Evolutionary conservation across 1,140 invertebrate genomes (phyloP), one percentile per base, ranked within the genome.

Genomic region (Hylaeus anthracinus): DNA sequence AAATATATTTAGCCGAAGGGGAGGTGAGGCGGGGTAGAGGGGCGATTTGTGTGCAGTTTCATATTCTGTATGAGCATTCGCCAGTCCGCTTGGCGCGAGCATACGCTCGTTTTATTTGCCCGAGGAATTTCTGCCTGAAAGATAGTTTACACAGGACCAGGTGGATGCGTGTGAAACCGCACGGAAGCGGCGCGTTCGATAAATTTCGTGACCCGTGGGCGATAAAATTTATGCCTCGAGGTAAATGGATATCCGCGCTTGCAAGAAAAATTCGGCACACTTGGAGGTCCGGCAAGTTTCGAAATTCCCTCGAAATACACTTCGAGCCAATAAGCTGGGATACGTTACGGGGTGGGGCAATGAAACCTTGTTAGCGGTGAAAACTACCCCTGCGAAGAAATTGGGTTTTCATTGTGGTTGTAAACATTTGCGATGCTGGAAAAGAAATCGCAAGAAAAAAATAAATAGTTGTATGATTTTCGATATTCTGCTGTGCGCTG

Each of bases 1-100:
- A 86, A 86, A 86, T 86, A 86, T 86, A 86, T 70, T 86, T 73
- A 67, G 45, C 65, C 6, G 43, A 55, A 55, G 39, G 12, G 14
- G 51, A n/a, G 26, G 9, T 58, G 1, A 15, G 15, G 10, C 12
- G 60, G 51, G 14, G 26, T 5, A 60, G 1, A 15, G 15, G 10
- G 8, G 60, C 37, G 56, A 55, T 51, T n/a, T 48, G 69, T 15
- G 5, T 5, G 37, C 55, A 37, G 39, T 75, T 51, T n/a, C 72
- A 45, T 63, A 61, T 61, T 74, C 61, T 51, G 75, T 84, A 58
- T 51, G 77, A 67, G 56, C 82, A 81, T 80, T 69, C 76, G 84
- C 72, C 10, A 45, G 41, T 53, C n/a, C 61, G 67, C 53, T 10
- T 26, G 26, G 77, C 56, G 60, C 56, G 72, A 26, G 58, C 26